Evolutionary conservation across 2,797 vertebrate genomes (phyloP).

Genomic region (Clamator glandarius): DNA sequence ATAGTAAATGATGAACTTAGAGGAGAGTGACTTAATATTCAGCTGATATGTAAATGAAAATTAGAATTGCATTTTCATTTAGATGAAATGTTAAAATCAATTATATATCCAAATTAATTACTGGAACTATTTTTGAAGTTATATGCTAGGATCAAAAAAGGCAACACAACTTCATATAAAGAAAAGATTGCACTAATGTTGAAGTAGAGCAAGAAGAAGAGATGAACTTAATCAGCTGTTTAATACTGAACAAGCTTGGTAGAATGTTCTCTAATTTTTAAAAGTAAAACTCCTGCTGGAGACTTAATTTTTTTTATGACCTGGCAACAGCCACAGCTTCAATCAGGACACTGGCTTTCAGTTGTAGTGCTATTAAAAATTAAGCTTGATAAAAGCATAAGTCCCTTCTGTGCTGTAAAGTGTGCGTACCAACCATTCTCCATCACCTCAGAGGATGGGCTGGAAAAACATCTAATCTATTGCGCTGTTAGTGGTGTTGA

Average conservation of each 20-base stretch:
- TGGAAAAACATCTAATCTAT: background rate
- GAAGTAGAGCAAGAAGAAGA: background rate
- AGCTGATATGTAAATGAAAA: constrained; percentile 51
- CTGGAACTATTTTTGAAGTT: constrained; percentile 10
- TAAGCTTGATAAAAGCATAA: background rate
- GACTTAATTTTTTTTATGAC: background rate
- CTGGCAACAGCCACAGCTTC: background rate
- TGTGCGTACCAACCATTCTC: background rate
- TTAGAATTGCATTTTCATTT: constrained; percentile 56
- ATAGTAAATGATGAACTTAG: constrained; percentile 43
- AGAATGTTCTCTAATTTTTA: background rate
- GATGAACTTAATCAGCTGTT: background rate
- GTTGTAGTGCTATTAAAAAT: background rate
- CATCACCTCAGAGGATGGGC: background rate
- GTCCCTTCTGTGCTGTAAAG: background rate
- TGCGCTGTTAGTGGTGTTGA: background rate
- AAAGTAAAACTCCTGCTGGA: background rate
- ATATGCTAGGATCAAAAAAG: constrained; percentile 3
- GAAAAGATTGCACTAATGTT: background rate
- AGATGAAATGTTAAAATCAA: constrained; percentile 51
- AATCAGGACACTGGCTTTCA: background rate
- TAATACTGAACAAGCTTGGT: background rate
- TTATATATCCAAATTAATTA: constrained; percentile 42
- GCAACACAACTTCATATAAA: background rate
- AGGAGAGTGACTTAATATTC: constrained; percentile 49